phyloP scores from a whole-genome alignment of 2,797 vertebrate species.

The Danio albolineatus region DNA sequence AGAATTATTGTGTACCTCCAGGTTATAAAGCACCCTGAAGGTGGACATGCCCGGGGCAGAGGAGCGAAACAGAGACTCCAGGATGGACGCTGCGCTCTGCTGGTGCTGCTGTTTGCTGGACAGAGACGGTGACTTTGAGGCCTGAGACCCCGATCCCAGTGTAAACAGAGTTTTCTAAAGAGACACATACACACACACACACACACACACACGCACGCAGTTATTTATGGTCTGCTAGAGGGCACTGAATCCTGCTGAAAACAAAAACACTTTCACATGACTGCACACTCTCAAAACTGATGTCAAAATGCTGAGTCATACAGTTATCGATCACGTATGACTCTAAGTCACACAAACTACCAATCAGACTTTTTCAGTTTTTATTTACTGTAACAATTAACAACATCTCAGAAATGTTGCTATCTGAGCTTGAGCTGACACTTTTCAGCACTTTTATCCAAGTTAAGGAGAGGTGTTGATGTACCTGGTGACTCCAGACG shows the following conservation, averaged over 20 bases:
- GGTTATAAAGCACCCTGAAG: constrained; percentile 97
- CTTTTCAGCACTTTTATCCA: neutral
- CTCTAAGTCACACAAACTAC: neutral
- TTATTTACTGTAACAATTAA: neutral
- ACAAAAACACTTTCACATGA: constrained; percentile 41
- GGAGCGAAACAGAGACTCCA: constrained; percentile 95
- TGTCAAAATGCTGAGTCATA: constrained; percentile 10
- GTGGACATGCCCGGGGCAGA: constrained; percentile 99
- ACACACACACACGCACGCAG: neutral
- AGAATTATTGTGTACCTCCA: no score
- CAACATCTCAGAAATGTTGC: neutral
- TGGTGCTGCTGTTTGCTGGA: constrained; percentile 97
- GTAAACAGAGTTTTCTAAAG: constrained; percentile 94
- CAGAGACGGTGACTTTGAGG: constrained; percentile 94
- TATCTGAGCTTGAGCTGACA: neutral
- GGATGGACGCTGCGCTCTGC: constrained; percentile 93
- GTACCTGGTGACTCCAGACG: constrained; percentile 85
- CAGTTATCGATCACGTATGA: neutral
- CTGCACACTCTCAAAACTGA: neutral
- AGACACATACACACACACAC: neutral
- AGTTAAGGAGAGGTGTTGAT: neutral
- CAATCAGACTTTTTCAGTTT: neutral
- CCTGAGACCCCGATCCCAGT: constrained; percentile 85
- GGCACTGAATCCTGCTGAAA: constrained; percentile 21
- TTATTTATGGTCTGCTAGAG: neutral